These are phyloP conservation scores for Pachyrhynchus sulphureomaculatus DNA, from an alignment of 1,140 invertebrate genomes.

Conservation along the genomic window DNA sequence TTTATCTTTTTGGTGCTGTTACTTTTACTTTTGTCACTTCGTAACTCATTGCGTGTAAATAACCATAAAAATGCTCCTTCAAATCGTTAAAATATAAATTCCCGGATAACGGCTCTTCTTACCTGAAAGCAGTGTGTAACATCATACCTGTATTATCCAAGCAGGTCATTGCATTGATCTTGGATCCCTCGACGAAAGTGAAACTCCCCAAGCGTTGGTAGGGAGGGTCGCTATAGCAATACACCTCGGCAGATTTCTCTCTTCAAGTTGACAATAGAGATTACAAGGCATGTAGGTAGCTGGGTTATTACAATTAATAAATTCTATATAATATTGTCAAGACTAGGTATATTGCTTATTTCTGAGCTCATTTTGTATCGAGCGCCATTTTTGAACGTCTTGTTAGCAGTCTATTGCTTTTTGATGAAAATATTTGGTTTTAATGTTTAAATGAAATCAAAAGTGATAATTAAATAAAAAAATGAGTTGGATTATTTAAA, in stretches of 20 bases:
- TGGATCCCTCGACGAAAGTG: conserved; percentile 24
- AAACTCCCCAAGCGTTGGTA: conserved; percentile 42
- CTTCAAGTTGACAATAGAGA: conserved; percentile 24
- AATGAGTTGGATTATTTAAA: no score
- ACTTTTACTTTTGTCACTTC: no score
- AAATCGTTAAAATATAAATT: no score
- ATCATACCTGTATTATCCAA: conserved; percentile 15
- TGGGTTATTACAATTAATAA: conserved; percentile 30
- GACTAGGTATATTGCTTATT: neutral
- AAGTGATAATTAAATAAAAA: no score
- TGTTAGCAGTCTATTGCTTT: neutral
- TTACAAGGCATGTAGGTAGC: conserved; percentile 28
- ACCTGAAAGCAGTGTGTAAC: neutral
- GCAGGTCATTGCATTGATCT: conserved; percentile 32
- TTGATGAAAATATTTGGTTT: no score
- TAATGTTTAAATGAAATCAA: no score
- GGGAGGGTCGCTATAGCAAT: conserved; percentile 46
- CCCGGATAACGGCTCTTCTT: no score
- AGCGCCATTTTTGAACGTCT: conserved; percentile 1
- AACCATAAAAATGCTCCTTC: no score
- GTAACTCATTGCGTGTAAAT: no score
- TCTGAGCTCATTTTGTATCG: conserved; percentile 8
- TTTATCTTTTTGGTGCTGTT: no score
- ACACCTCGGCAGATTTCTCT: conserved; percentile 28
- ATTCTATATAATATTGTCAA: conserved; percentile 17